phyloP scores from a whole-genome alignment of 2,113 vertebrate genomes.

The Otus sunia region DNA sequence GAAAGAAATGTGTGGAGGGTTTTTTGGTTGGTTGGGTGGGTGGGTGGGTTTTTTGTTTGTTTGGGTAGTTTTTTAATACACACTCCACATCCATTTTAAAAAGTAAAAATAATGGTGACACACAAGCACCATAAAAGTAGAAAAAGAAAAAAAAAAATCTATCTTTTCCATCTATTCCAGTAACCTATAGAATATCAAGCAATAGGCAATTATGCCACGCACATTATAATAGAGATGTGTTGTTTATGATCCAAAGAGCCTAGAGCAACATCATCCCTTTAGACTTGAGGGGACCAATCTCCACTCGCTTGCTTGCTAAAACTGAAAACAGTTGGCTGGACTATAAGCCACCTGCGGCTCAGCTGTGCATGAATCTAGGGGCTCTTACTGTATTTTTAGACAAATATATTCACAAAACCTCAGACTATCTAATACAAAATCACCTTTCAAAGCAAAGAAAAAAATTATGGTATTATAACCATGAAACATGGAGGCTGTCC shows the following conservation, averaged over 20 bases:
- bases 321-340: neutral
- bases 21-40: neutral
- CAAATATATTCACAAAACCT: neutral
- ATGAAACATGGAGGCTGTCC: too few relatives aligned
- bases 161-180: neutral
- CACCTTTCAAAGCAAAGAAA: slow-evolving; percentile 8
- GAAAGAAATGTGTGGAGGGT: neutral
- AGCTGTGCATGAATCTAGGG: neutral
- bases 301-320: neutral
- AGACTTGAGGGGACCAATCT: neutral
- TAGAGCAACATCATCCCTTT: neutral
- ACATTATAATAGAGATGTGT: neutral
- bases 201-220: neutral
- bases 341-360: slow-evolving; percentile 24
- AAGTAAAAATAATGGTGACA: neutral
- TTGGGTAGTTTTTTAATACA: neutral
- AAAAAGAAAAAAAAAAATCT: neutral
- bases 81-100: neutral
- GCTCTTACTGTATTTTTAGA: neutral
- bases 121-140: neutral
- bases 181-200: neutral
- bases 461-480: neutral
- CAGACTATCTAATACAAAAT: neutral
- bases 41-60: neutral
- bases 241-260: neutral